Conservation (phyloP, 2,888 invertebrate genomes). For the Erebia aethiops region DNA sequence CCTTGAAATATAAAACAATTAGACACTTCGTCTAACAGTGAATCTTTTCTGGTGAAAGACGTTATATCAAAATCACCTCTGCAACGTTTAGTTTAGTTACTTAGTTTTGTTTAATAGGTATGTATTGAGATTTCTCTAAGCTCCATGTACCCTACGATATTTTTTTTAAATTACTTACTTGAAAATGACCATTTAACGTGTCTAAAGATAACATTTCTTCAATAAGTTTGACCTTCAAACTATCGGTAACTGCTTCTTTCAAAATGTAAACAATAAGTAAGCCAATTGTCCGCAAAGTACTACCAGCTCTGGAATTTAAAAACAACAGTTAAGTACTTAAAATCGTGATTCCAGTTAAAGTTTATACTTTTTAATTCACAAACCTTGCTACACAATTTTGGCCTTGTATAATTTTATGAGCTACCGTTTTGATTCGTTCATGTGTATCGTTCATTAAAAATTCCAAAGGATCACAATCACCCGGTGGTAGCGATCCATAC, state of each 20-base stretch:
- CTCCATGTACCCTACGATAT: neutral
- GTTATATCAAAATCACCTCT: too few relatives aligned
- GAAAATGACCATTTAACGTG: slow-evolving; percentile 67
- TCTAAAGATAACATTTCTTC: slow-evolving; percentile 70
- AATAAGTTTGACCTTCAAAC: slow-evolving; percentile 64
- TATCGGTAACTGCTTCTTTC: slow-evolving; percentile 55
- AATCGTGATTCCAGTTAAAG: slow-evolving; percentile 11
- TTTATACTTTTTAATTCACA: neutral
- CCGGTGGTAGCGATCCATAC: slow-evolving; percentile 90
- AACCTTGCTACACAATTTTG: slow-evolving; percentile 66
- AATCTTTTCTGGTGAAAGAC: too few relatives aligned
- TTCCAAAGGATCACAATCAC: slow-evolving; percentile 88
- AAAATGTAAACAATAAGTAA: slow-evolving; percentile 60
- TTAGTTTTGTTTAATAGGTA: too few relatives aligned
- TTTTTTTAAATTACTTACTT: slow-evolving; percentile 52
- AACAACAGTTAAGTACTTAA: slow-evolving; percentile 7
- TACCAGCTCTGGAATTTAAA: slow-evolving; percentile 61
- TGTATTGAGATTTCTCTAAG: neutral
- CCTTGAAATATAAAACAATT: slow-evolving; percentile 68
- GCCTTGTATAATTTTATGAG: slow-evolving; percentile 74
- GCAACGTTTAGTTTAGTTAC: too few relatives aligned
- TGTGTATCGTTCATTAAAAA: slow-evolving; percentile 88
- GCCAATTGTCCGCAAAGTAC: slow-evolving; percentile 59
- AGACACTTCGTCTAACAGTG: neutral
- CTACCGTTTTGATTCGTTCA: slow-evolving; percentile 79